Evolutionary conservation across 2,797 vertebrate genomes (phyloP).

Genomic region (Gymnothorax javanicus): DNA sequence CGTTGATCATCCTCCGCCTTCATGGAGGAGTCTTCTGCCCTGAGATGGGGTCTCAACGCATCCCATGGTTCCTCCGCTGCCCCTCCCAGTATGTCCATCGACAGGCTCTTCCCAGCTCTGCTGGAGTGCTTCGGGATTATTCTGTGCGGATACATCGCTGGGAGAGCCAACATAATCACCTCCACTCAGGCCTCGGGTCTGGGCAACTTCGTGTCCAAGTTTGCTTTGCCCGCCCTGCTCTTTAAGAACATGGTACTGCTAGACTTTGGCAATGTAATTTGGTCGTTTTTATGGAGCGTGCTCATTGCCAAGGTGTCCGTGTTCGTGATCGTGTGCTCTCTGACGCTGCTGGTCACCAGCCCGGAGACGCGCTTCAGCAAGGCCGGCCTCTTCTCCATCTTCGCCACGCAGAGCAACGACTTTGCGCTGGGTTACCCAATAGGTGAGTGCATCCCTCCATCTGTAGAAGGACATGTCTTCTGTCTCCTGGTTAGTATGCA

Average conservation of each 20-base stretch:
- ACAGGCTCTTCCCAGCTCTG: slow-evolving; percentile 90
- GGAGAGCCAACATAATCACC: slow-evolving; percentile 88
- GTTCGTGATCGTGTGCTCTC: slow-evolving; percentile 84
- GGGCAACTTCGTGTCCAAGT: slow-evolving; percentile 95
- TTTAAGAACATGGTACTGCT: slow-evolving; percentile 98
- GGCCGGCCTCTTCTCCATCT: slow-evolving; percentile 94
- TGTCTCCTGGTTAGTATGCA: no score
- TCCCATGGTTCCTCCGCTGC: slow-evolving; percentile 37
- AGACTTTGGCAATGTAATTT: slow-evolving; percentile 90
- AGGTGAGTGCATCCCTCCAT: slow-evolving; percentile 72
- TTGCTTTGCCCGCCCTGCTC: slow-evolving; percentile 92
- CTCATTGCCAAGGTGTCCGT: slow-evolving; percentile 91
- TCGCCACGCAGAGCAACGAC: slow-evolving; percentile 98
- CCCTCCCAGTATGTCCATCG: slow-evolving; percentile 84
- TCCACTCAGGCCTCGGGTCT: slow-evolving; percentile 92
- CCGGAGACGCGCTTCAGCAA: slow-evolving; percentile 88
- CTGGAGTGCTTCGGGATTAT: slow-evolving; percentile 97
- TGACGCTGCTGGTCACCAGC: slow-evolving; percentile 85
- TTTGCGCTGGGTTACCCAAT: slow-evolving; percentile 97
- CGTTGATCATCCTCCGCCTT: slow-evolving; percentile 11
- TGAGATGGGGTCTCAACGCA: slow-evolving; percentile 51
- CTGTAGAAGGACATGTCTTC: no score
- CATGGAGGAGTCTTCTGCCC: slow-evolving; percentile 50
- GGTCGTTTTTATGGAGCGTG: slow-evolving; percentile 93
- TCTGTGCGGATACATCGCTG: slow-evolving; percentile 91